Evolutionary conservation across 2,888 invertebrate species (phyloP), one percentile per base, ranked within the genome.

Genomic region (Catocala fraxini): DNA sequence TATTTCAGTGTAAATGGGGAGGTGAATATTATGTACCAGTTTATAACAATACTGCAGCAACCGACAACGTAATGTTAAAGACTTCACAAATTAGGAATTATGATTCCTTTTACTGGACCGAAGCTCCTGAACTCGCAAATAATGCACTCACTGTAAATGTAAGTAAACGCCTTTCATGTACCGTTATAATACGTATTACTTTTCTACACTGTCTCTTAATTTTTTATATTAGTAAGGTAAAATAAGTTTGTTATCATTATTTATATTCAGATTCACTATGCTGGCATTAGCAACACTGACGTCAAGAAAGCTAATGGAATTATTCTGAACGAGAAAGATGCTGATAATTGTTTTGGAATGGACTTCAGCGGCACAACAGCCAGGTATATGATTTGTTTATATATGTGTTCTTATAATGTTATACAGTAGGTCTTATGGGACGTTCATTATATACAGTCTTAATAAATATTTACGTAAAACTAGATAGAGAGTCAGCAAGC

Each of bases 291-390:
- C 57, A 86, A 77, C 54, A 85, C 79, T 10, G 89, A 91, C 34
- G 73, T 76, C 3, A 78, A 81, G 25, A 80, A 71, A 70, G 85
- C 85, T n/a, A 68, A 66, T 7, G 88, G 84, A 34, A 69, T 67
- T 15, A 65, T 77, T 51, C 57, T 75, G 10, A 56, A 48, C 4
- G 63, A 63, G 13, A 9, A 54, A 33, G 41, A 65, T 3, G 25
- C 47, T 43, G 52, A 62, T 52, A 63, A 74, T 13, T 63, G 63
- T 4, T 89, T 75, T 59, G 89, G 90, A 42, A 88, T 89, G 86
- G 91, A 91, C 61, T 91, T 88, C 60, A 91, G 91, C 77, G 91
- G 91, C 11, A 63, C 77, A 1, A 88, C 85, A 47, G 68, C 82
- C 11, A 80, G 76, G 90, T 63, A 39, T 39, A 9, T 39, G 9